These are phyloP conservation scores for Palloptera scutellata DNA, from an alignment of 2,888 invertebrate species.

Conservation along the genomic window DNA sequence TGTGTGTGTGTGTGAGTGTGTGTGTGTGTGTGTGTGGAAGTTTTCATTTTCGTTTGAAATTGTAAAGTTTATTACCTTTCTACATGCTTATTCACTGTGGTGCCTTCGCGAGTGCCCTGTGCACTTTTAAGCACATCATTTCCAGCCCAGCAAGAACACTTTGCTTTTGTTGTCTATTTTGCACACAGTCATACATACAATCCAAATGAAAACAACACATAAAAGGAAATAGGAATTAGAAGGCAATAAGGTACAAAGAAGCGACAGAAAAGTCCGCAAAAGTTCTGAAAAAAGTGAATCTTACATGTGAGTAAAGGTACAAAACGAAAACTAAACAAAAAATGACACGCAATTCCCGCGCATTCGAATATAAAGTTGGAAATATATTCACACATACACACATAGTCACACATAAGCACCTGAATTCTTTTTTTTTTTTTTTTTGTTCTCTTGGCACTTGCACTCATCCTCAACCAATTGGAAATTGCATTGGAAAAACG, in stretches of 20 bases:
- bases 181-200: too few species aligned
- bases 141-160: background rate
- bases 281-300: background rate
- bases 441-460: background rate
- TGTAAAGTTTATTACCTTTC: constrained; percentile 11
- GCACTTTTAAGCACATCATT: constrained; percentile 1
- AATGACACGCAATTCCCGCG: background rate
- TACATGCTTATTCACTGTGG: constrained; percentile 13
- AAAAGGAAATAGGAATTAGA: background rate
- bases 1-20: constrained; percentile 13
- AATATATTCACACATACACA: background rate
- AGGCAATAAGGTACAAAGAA: background rate
- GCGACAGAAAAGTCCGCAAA: background rate
- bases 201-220: constrained; percentile 21
- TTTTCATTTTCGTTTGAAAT: constrained; percentile 49
- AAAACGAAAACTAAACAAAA: too few species aligned
- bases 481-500: constrained; percentile 28
- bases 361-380: background rate
- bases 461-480: constrained; percentile 11
- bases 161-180: too few species aligned
- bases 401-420: background rate
- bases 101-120: background rate
- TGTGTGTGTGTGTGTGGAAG: constrained; percentile 37
- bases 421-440: constrained; percentile 2
- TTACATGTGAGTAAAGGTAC: too few species aligned